A percentile compares a stretch with the other conserved stretches of the same genome.
phyloP scores from a whole-genome alignment of 2,113 vertebrate species.

The Platichthys stellatus region DNA sequence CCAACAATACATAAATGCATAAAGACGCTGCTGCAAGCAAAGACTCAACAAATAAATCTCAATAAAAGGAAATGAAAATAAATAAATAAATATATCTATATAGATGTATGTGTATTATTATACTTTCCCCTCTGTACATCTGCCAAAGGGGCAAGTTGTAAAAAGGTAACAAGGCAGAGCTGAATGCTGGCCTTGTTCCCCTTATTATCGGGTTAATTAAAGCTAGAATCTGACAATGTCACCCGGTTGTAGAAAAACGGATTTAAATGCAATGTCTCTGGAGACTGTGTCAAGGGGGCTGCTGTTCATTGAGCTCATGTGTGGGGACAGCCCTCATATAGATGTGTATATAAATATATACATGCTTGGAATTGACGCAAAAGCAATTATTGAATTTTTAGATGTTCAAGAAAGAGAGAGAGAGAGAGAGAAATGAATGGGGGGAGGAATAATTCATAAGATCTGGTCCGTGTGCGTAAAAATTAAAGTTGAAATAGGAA shows the following conservation, averaged over 20 bases:
- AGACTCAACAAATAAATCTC: background rate
- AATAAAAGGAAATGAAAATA: no score
- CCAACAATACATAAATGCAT: constrained; percentile 50
- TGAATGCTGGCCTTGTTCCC: constrained; percentile 92
- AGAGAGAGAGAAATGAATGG: constrained; percentile 79
- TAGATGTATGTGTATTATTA: constrained; percentile 11
- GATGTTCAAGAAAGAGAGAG: constrained; percentile 64
- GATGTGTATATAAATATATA: constrained; percentile 49
- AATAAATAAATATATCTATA: background rate
- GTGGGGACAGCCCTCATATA: constrained; percentile 66
- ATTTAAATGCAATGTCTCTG: constrained; percentile 96
- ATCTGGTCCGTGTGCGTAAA: constrained; percentile 75
- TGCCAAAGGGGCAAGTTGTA: constrained; percentile 73
- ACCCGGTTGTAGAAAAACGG: constrained; percentile 98
- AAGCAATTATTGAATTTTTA: constrained; percentile 97
- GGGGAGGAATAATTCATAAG: constrained; percentile 85
- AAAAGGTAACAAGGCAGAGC: constrained; percentile 89
- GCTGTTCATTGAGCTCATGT: constrained; percentile 87
- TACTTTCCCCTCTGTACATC: constrained; percentile 37
- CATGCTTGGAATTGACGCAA: constrained; percentile 82
- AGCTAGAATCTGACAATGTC: constrained; percentile 99
- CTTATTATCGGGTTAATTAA: constrained; percentile 99
- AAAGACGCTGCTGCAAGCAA: constrained; percentile 32
- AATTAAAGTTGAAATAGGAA: constrained; percentile 83
- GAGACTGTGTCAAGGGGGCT: constrained; percentile 96